Percentiles rank a stretch among this genome's conserved stretches.
These are phyloP conservation scores for Bucco capensis DNA, from an alignment of 2,113 vertebrate genomes.

Conservation along the genomic window DNA sequence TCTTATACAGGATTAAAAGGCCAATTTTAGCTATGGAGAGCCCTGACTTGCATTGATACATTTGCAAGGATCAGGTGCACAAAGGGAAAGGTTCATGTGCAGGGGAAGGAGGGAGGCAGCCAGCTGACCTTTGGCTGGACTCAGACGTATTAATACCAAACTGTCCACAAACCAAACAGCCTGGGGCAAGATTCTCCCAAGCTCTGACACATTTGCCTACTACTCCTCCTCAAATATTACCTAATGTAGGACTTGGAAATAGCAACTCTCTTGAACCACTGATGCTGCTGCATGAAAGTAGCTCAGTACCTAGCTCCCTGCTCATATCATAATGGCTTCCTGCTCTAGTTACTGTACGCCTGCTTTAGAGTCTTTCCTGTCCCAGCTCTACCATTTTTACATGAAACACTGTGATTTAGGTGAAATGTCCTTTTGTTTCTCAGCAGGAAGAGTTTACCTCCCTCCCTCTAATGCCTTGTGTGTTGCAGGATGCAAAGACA, in stretches of 20 bases:
- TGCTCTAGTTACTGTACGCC: too few species aligned
- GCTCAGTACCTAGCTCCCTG: rapidly evolving
- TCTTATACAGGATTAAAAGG: not conserved
- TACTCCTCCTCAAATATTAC: not conserved
- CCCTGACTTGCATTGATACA: not conserved
- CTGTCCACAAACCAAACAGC: not conserved
- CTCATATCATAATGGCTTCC: rapidly evolving
- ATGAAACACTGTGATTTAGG: too few species aligned
- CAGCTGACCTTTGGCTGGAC: not conserved
- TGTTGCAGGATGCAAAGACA: conserved; percentile 87
- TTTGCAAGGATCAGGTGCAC: not conserved
- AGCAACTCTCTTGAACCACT: not conserved
- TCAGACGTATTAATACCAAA: not conserved
- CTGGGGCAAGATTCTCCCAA: too few species aligned
- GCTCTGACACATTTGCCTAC: not conserved
- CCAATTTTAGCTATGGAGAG: not conserved
- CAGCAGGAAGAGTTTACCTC: not conserved
- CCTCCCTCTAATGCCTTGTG: rapidly evolving
- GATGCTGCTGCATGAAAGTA: not conserved
- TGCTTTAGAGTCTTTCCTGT: rapidly evolving
- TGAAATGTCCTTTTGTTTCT: not conserved
- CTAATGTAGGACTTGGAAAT: not conserved
- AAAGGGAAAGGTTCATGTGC: not conserved
- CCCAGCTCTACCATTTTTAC: not conserved
- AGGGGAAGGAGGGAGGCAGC: not conserved